A percentile compares a stretch with the other conserved stretches of the same genome.
Conservation (phyloP, 1,140 invertebrate species). For the Atopsyche davidsoni region DNA sequence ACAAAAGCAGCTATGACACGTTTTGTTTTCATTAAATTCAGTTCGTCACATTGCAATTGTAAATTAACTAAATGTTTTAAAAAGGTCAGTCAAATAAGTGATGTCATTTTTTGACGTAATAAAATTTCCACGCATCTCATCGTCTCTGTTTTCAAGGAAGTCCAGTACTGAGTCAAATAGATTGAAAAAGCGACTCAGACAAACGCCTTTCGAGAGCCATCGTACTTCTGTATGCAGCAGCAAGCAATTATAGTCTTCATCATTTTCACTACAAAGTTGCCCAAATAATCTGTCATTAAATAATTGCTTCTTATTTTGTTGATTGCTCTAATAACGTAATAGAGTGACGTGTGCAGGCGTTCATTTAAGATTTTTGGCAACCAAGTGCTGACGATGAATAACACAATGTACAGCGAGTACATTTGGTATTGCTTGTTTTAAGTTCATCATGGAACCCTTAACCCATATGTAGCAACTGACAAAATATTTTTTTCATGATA, state of each 20-base stretch:
- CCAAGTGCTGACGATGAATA: slow-evolving; percentile 26
- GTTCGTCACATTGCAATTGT: too few species aligned
- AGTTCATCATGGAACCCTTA: slow-evolving; percentile 29
- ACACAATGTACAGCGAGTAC: slow-evolving; percentile 26
- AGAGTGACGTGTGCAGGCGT: slow-evolving; percentile 11
- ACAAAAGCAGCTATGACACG: too few species aligned
- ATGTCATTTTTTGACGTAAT: slow-evolving; percentile 31
- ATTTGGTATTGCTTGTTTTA: slow-evolving; percentile 31
- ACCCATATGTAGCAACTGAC: slow-evolving; percentile 33
- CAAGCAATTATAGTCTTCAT: slow-evolving; percentile 28
- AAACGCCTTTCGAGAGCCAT: slow-evolving; percentile 34
- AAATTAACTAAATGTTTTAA: slow-evolving; percentile 32
- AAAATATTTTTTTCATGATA: slow-evolving; percentile 36
- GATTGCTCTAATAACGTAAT: slow-evolving; percentile 30
- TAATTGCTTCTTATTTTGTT: slow-evolving; percentile 31
- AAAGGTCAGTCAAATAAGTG: slow-evolving; percentile 33
- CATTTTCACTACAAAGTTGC: slow-evolving; percentile 32
- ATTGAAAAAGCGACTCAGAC: slow-evolving; percentile 31
- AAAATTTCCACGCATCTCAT: slow-evolving; percentile 26
- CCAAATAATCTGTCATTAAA: slow-evolving; percentile 34
- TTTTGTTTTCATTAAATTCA: too few species aligned
- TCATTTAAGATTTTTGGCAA: slow-evolving; percentile 18
- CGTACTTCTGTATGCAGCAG: slow-evolving; percentile 36
- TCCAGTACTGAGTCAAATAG: slow-evolving; percentile 31
- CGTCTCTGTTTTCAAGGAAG: slow-evolving; percentile 31